Percentiles rank a stretch among this genome's conserved stretches.
Conservation (phyloP, 2,113 vertebrate species). For the Willisornis vidua region DNA sequence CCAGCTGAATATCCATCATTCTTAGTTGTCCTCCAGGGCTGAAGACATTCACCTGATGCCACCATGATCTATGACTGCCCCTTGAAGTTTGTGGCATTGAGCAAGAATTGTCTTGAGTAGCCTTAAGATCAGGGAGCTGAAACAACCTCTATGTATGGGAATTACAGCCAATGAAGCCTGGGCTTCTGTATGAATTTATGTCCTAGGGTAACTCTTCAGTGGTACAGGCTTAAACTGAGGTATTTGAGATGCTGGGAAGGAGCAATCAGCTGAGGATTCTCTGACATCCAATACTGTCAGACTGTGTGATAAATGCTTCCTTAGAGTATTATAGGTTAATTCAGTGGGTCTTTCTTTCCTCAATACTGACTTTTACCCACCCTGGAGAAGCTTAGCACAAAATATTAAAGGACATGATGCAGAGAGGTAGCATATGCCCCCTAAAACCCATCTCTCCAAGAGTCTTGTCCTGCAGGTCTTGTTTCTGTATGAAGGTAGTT, state of each 20-base stretch:
- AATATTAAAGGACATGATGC: background rate
- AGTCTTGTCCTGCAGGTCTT: background rate
- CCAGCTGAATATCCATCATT: background rate
- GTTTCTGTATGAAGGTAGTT: background rate
- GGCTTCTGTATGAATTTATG: background rate
- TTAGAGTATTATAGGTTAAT: background rate
- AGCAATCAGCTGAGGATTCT: background rate
- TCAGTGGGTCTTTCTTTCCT: background rate
- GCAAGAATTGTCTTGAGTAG: background rate
- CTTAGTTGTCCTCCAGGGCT: background rate
- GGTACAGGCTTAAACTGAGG: background rate
- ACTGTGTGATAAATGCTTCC: background rate
- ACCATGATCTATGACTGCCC: background rate
- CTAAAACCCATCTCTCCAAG: background rate
- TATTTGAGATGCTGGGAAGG: background rate
- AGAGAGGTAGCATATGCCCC: background rate
- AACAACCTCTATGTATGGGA: background rate
- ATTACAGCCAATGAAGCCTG: background rate
- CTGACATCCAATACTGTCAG: background rate
- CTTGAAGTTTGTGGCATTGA: background rate
- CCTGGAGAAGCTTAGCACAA: background rate
- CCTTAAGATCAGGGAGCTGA: background rate
- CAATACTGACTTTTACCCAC: background rate
- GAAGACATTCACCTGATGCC: background rate
- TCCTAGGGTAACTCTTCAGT: background rate